Conservation (phyloP, 2,888 invertebrate species). For the Leucophenga montana region DNA sequence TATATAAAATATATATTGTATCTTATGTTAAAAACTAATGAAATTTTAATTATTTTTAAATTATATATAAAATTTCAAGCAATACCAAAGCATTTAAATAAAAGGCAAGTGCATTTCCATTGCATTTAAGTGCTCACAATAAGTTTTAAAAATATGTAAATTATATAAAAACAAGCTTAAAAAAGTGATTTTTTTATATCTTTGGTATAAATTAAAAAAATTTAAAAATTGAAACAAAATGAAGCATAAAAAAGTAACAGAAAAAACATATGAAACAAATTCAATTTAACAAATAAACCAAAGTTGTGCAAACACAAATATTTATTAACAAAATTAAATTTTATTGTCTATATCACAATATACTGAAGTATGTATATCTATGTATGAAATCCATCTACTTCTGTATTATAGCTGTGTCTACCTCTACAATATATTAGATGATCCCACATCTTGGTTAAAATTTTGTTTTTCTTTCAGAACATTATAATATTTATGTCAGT, state of each 20-base stretch:
- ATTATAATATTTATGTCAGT: constrained; percentile 42
- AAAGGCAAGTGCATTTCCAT: too few relatives aligned
- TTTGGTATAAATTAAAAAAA: constrained; percentile 29
- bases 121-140: too few relatives aligned
- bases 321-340: not conserved
- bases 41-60: too few relatives aligned
- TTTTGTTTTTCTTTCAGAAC: constrained; percentile 17
- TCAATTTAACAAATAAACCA: constrained; percentile 35
- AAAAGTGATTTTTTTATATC: too few relatives aligned
- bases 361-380: not conserved
- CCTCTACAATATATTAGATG: too few relatives aligned
- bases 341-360: not conserved
- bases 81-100: too few relatives aligned
- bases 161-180: too few relatives aligned
- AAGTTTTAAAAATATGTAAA: too few relatives aligned
- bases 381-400: not conserved
- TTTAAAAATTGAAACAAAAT: not conserved
- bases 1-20: constrained; percentile 28
- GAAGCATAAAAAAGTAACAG: not conserved
- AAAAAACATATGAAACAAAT: constrained; percentile 9
- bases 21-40: too few relatives aligned
- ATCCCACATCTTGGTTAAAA: too few relatives aligned
- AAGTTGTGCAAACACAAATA: constrained; percentile 33
- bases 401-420: too few relatives aligned
- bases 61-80: too few relatives aligned